Conservation (phyloP, 2,888 invertebrate genomes). For the Thymelicus sylvestris region DNA sequence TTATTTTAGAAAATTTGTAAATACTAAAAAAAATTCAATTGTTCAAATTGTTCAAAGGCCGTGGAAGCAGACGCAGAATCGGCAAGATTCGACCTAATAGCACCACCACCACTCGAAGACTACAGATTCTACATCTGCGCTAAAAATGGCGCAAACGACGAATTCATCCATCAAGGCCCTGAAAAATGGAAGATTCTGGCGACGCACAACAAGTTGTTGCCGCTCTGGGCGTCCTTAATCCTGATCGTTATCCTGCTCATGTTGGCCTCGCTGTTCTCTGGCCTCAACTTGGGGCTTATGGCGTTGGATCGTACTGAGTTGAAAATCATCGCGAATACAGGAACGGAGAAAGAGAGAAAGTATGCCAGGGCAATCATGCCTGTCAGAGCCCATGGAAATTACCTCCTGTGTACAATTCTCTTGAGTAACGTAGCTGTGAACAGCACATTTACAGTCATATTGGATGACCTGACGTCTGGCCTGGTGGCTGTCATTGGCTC, state of each 20-base stretch:
- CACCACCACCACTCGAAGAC: constrained; percentile 64
- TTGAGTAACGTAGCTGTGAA: constrained; percentile 97
- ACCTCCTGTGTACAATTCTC: constrained; percentile 93
- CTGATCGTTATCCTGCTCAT: constrained; percentile 90
- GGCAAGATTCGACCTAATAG: constrained; percentile 60
- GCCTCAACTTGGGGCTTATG: constrained; percentile 98
- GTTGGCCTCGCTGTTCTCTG: constrained; percentile 98
- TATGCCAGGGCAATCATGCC: constrained; percentile 97
- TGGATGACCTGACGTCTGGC: constrained; percentile 97
- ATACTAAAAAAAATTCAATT: neutral
- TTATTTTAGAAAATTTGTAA: too few relatives aligned
- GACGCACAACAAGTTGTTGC: constrained; percentile 89
- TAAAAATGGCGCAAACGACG: constrained; percentile 53
- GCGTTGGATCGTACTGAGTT: constrained; percentile 97
- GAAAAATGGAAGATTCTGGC: constrained; percentile 87
- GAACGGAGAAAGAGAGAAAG: constrained; percentile 91
- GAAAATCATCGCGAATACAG: constrained; percentile 97
- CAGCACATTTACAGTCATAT: constrained; percentile 96
- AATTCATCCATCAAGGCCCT: constrained; percentile 87
- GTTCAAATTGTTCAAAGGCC: constrained; percentile 54
- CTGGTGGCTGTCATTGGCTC: constrained; percentile 95
- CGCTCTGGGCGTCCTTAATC: constrained; percentile 90
- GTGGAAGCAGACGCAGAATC: constrained; percentile 54
- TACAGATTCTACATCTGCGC: constrained; percentile 74
- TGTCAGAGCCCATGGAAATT: constrained; percentile 96